phyloP scores from a whole-genome alignment of 2,888 invertebrate species.

The Camponotus fellah region DNA sequence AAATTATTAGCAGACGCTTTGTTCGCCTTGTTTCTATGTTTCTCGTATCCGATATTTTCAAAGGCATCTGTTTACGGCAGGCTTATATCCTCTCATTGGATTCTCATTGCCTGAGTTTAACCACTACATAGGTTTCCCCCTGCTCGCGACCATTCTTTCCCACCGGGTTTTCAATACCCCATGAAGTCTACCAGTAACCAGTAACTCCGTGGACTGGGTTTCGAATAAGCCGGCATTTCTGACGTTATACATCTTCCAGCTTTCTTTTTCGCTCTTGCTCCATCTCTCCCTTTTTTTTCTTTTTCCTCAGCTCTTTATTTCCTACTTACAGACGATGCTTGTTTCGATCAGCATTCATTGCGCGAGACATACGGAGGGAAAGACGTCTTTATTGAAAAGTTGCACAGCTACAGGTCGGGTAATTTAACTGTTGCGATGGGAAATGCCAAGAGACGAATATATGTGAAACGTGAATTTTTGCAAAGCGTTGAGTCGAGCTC shows the following conservation, averaged over 20 bases:
- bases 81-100: slow-evolving; percentile 37
- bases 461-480: slow-evolving; percentile 35
- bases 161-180: slow-evolving; percentile 32
- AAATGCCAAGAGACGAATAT: slow-evolving; percentile 43
- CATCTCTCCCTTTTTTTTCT: not conserved
- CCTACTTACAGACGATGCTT: slow-evolving; percentile 69
- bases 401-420: slow-evolving; percentile 40
- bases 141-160: slow-evolving; percentile 15
- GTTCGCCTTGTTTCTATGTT: not conserved
- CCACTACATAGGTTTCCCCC: slow-evolving; percentile 35
- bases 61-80: slow-evolving; percentile 48
- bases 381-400: slow-evolving; percentile 58
- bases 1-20: not conserved
- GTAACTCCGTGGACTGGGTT: slow-evolving; percentile 29
- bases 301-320: slow-evolving; percentile 44
- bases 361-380: slow-evolving; percentile 38
- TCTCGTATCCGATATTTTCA: slow-evolving; percentile 30
- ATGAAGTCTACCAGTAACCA: slow-evolving; percentile 12
- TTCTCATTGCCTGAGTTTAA: slow-evolving; percentile 49
- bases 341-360: slow-evolving; percentile 66
- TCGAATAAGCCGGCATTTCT: slow-evolving; percentile 46
- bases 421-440: slow-evolving; percentile 47
- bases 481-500: not conserved
- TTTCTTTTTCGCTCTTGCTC: slow-evolving; percentile 6
- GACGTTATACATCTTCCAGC: slow-evolving; percentile 45